A percentile compares a stretch with the other conserved stretches of the same genome.
Conservation (phyloP, 1,140 invertebrate species). For the Sycophaga agraensis region DNA sequence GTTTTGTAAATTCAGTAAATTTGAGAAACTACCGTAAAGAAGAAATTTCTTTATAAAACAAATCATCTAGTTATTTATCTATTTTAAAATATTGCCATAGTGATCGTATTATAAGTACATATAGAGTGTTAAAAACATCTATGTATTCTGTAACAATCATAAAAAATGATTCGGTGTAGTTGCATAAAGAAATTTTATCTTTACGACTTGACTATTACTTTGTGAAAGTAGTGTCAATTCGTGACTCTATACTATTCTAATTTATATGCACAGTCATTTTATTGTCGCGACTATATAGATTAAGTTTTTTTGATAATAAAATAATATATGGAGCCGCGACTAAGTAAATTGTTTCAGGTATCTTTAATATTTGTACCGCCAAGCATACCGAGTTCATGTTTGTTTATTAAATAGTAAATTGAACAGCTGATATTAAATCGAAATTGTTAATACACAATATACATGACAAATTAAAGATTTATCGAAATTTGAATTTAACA, state of each 20-base stretch:
- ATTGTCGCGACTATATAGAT: conserved; percentile 19
- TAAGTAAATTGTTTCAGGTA: background rate
- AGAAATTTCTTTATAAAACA: conserved; percentile 3
- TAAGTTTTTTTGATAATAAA: background rate
- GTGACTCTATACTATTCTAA: background rate
- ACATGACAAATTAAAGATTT: background rate
- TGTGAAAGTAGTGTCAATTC: background rate
- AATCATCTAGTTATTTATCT: background rate
- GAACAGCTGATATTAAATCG: background rate
- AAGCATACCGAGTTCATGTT: too few relatives aligned
- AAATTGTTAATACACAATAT: background rate
- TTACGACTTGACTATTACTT: background rate
- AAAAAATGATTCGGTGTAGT: background rate
- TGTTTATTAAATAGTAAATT: too few relatives aligned
- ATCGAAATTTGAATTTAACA: too few relatives aligned
- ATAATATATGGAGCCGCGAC: conserved; percentile 9
- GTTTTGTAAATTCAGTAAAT: conserved; percentile 15
- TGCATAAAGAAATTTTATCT: conserved; percentile 1
- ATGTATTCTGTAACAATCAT: background rate
- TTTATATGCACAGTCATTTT: conserved; percentile 28
- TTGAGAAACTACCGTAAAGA: background rate
- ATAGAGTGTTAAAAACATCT: background rate
- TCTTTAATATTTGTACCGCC: background rate
- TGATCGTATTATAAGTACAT: background rate
- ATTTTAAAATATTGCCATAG: background rate